Evolutionary conservation across 2,797 vertebrate species (phyloP).

Genomic region (Cygnus olor): DNA sequence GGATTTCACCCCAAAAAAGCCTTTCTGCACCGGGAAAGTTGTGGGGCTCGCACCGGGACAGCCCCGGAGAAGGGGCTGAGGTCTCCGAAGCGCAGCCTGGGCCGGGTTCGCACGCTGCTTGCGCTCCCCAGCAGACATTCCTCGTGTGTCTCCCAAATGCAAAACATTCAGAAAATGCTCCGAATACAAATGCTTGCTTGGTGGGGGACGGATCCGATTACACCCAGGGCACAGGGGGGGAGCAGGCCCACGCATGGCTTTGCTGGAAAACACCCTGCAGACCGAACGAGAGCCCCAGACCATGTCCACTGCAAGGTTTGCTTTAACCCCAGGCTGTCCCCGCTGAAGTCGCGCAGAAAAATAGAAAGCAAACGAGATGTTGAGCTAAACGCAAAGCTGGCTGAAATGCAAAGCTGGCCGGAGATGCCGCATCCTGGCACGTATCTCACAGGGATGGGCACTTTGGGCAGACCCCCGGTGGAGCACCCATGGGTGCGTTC

Average conservation of each 20-base stretch:
- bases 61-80: neutral
- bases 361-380: neutral
- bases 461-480: neutral
- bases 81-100: accelerated
- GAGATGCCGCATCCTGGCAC: accelerated
- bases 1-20: accelerated
- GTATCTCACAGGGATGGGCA: accelerated
- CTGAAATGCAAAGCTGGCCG: accelerated
- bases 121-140: neutral
- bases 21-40: neutral
- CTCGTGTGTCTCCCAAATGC: conserved; percentile 21
- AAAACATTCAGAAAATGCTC: conserved; percentile 42
- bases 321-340: neutral
- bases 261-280: neutral
- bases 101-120: neutral
- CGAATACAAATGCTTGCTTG: neutral
- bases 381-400: neutral
- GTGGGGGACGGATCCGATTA: neutral
- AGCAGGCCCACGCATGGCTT: neutral
- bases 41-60: neutral
- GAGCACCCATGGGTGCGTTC: neutral
- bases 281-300: neutral
- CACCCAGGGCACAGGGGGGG: neutral
- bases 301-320: neutral
- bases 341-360: neutral